Evolutionary conservation across 2,113 vertebrate genomes (phyloP).

Genomic region (Gobio gobio): DNA sequence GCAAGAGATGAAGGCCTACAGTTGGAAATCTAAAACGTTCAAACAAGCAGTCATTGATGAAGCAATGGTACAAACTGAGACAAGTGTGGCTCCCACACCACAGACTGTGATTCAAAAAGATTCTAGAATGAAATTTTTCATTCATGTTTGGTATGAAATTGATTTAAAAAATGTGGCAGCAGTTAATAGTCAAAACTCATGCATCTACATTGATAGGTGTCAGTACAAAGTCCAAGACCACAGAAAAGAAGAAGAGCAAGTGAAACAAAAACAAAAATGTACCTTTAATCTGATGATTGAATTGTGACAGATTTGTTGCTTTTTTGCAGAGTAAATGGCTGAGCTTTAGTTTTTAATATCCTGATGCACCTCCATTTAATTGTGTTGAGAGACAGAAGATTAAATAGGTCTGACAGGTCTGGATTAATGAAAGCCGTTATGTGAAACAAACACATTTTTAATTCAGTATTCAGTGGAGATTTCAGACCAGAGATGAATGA

Average conservation of each 20-base stretch:
- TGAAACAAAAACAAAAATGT: too few relatives aligned
- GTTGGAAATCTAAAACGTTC: not conserved
- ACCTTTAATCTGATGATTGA: not conserved
- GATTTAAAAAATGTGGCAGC: too few relatives aligned
- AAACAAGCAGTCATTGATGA: not conserved
- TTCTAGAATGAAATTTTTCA: too few relatives aligned
- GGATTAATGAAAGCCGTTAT: conserved; percentile 35
- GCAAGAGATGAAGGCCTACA: not conserved
- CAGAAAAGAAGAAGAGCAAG: too few relatives aligned
- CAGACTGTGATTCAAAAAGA: too few relatives aligned
- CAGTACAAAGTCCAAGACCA: too few relatives aligned
- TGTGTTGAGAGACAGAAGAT: conserved; percentile 16
- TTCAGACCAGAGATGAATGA: not conserved
- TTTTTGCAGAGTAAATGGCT: conserved; percentile 4
- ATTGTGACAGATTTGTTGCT: conserved; percentile 4
- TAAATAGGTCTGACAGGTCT: conserved; percentile 28
- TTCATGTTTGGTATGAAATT: too few relatives aligned
- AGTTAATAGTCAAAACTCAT: too few relatives aligned
- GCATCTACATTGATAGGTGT: too few relatives aligned
- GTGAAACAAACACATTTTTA: conserved; percentile 22
- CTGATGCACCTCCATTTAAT: conserved; percentile 34
- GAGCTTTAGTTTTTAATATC: conserved; percentile 33
- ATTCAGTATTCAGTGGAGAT: not conserved
- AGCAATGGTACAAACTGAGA: not conserved
- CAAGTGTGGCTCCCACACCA: not conserved